These are phyloP conservation scores for Steinernema hermaphroditum DNA, from an alignment of 2,888 invertebrate species.

Conservation along the genomic window DNA sequence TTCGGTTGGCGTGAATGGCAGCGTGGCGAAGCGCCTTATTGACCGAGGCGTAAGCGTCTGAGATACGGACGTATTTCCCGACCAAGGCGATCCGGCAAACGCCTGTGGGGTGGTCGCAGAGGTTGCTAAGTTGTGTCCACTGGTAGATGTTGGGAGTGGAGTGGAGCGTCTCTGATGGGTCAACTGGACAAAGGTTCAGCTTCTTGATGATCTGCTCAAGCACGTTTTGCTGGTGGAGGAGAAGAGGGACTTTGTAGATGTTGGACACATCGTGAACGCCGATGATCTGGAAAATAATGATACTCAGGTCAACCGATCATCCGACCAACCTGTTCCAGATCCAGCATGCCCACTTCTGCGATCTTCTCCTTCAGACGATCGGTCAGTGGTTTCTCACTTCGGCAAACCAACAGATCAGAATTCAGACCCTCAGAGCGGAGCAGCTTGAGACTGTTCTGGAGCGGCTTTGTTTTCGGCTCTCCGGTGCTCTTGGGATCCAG, in stretches of 20 bases:
- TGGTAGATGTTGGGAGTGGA: conserved; percentile 2
- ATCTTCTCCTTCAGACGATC: conserved; percentile 67
- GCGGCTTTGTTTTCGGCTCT: conserved; percentile 98
- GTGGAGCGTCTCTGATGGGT: conserved; percentile 1
- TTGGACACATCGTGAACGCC: conserved; percentile 90
- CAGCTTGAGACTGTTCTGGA: conserved; percentile 92
- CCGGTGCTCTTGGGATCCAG: conserved; percentile 67
- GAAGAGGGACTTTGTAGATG: conserved; percentile 89
- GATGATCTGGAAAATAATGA: conserved; percentile 75
- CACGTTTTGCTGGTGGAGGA: conserved; percentile 79
- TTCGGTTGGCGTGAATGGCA: conserved; percentile 80
- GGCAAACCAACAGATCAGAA: conserved; percentile 62
- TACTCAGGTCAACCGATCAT: not conserved
- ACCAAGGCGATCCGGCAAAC: conserved; percentile 78
- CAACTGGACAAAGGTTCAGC: conserved; percentile 9
- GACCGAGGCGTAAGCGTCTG: conserved; percentile 85
- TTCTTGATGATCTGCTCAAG: conserved; percentile 35
- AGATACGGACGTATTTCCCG: conserved; percentile 89
- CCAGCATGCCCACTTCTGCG: conserved; percentile 56
- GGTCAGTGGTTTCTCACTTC: conserved; percentile 58
- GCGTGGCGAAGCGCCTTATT: conserved; percentile 81
- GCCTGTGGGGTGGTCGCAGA: not conserved
- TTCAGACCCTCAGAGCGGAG: conserved; percentile 69
- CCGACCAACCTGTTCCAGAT: conserved; percentile 78
- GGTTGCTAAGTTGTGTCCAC: conserved; percentile 24